These are phyloP conservation scores for Raphicerus campestris DNA, from an alignment of 2,113 vertebrate species.

Conservation along the genomic window DNA sequence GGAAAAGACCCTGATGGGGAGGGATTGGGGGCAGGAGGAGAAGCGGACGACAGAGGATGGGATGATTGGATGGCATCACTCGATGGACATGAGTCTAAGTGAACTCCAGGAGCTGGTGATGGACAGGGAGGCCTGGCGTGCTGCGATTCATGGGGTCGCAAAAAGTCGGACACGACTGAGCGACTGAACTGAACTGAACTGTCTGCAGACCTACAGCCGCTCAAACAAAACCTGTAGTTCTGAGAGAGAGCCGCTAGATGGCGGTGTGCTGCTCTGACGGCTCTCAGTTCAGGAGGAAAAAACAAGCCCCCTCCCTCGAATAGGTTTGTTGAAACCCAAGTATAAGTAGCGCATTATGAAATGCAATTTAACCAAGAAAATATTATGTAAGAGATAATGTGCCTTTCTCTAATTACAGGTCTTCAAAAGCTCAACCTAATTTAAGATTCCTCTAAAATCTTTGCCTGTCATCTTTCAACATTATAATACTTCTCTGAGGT, in stretches of 20 bases:
- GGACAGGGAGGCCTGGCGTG: too few relatives aligned
- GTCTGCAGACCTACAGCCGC: rapidly evolving
- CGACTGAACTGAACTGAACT: too few relatives aligned
- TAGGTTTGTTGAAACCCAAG: not conserved
- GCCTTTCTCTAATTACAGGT: not conserved
- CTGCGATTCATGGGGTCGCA: too few relatives aligned
- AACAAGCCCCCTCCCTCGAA: rapidly evolving
- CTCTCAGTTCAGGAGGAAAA: rapidly evolving
- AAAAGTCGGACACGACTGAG: rapidly evolving
- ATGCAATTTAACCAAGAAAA: not conserved
- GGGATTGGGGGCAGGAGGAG: too few relatives aligned
- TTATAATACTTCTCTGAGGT: not conserved
- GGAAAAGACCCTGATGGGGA: too few relatives aligned
- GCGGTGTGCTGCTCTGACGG: not conserved
- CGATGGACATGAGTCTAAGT: too few relatives aligned
- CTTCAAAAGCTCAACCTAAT: not conserved
- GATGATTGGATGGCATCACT: too few relatives aligned
- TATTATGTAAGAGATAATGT: rapidly evolving
- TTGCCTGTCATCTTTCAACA: not conserved
- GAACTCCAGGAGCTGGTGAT: too few relatives aligned
- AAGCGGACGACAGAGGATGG: too few relatives aligned
- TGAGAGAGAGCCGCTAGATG: rapidly evolving
- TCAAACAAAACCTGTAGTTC: not conserved
- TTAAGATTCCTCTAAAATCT: not conserved
- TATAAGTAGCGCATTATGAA: not conserved